Percentiles rank a stretch among this genome's conserved stretches.
phyloP scores from a whole-genome alignment of 37 sponge, comb jelly and placozoan genomes.

The Dysidea cf. avara region DNA sequence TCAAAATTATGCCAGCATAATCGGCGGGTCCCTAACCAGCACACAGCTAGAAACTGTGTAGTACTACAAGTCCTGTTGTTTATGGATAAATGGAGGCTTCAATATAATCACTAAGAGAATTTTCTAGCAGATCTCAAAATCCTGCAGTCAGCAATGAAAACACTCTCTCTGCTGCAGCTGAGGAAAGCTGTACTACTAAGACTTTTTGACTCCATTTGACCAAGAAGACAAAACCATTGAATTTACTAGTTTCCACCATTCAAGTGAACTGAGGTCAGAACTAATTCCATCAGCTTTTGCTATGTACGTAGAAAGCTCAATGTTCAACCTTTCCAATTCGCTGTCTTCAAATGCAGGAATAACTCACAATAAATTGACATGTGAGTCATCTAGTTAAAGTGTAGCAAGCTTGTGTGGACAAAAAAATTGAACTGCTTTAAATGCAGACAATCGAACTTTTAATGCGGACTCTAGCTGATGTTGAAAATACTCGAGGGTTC shows the following conservation, averaged over 20 bases:
- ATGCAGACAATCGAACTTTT: slow-evolving; percentile 2
- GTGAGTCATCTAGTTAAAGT: neutral
- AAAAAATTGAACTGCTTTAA: slow-evolving; percentile 13
- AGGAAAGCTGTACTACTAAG: slow-evolving; percentile 9
- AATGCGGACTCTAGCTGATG: neutral
- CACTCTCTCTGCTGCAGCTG: too few relatives aligned
- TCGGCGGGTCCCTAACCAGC: neutral
- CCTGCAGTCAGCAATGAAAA: neutral
- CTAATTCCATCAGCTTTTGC: too few relatives aligned
- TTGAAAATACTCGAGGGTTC: slow-evolving; percentile 18
- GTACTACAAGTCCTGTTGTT: neutral
- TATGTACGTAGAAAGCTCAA: slow-evolving; percentile 3
- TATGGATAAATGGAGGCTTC: too few relatives aligned
- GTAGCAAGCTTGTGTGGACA: slow-evolving; percentile 4
- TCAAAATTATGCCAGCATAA: too few relatives aligned
- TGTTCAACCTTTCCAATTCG: neutral
- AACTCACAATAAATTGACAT: too few relatives aligned
- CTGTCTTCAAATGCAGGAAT: too few relatives aligned
- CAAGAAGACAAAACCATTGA: slow-evolving; percentile 1
- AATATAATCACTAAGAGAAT: slow-evolving; percentile 9
- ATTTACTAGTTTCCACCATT: neutral
- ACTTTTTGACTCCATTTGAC: neutral
- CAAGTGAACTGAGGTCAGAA: too few relatives aligned
- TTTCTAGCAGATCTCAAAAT: neutral
- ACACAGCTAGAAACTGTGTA: neutral